These are phyloP conservation scores for Trichosurus vulpecula DNA, from an alignment of 2,797 vertebrate genomes.

Conservation along the genomic window DNA sequence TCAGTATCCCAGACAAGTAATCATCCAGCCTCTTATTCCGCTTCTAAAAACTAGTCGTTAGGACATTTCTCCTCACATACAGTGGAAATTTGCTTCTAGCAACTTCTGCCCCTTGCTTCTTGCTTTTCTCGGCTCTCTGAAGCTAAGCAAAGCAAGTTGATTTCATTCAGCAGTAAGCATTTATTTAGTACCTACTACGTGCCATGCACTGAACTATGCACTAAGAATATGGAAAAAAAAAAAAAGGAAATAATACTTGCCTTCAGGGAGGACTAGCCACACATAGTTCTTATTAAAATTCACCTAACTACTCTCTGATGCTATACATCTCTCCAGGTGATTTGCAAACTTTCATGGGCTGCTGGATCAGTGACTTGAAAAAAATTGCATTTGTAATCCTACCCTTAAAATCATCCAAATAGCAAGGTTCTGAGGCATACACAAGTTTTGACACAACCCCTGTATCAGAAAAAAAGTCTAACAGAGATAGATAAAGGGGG, in stretches of 20 bases:
- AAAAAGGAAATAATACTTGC: not conserved
- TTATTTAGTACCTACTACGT: not conserved
- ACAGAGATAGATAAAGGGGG: not conserved
- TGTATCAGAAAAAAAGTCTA: not conserved
- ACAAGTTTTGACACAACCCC: not conserved
- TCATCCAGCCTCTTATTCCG: not conserved
- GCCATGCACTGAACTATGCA: not conserved
- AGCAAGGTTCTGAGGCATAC: not conserved
- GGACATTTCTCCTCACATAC: not conserved
- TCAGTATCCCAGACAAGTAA: not conserved
- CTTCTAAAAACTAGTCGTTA: not conserved
- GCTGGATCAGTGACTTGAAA: not conserved
- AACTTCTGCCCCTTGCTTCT: not conserved
- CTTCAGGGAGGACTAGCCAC: not conserved
- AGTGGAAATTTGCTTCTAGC: not conserved
- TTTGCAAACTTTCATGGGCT: not conserved
- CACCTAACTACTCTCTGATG: not conserved
- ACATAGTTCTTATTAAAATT: not conserved
- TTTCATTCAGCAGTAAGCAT: not conserved
- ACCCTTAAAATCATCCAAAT: not conserved
- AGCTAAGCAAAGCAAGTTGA: not conserved
- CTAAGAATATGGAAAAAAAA: too few species aligned
- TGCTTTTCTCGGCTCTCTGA: not conserved
- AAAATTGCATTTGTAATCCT: not conserved
- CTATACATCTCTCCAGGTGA: not conserved